phyloP scores from a whole-genome alignment of 2,113 vertebrate genomes.

The Sapajus apella region DNA sequence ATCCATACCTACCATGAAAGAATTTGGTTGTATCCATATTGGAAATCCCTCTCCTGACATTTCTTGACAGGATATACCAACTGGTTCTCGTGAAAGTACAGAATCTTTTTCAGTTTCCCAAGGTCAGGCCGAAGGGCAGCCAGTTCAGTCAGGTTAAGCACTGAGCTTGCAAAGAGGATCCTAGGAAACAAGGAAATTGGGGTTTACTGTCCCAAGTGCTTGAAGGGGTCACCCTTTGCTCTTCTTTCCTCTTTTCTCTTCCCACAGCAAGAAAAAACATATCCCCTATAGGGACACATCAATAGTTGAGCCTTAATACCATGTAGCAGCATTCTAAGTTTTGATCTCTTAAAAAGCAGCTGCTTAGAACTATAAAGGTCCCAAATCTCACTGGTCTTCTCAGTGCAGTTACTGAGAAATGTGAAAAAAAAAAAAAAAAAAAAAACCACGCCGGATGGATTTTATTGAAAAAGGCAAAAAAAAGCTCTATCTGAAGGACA shows the following conservation, averaged over 20 bases:
- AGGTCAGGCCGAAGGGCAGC: conserved; percentile 93
- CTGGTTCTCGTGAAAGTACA: conserved; percentile 99
- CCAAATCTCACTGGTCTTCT: conserved; percentile 86
- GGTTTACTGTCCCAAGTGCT: conserved; percentile 82
- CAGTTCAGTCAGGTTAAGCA: conserved; percentile 95
- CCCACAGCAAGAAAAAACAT: conserved; percentile 82
- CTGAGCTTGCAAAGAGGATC: conserved; percentile 94
- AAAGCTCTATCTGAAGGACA: conserved; percentile 86
- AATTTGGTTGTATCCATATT: conserved; percentile 97
- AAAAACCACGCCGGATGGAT: conserved; percentile 82
- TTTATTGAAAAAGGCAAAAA: conserved; percentile 87
- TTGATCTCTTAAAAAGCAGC: conserved; percentile 91
- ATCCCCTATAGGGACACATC: conserved; percentile 89
- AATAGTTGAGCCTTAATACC: conserved; percentile 87
- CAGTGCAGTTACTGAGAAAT: conserved; percentile 83
- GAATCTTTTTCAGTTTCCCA: conserved; percentile 92
- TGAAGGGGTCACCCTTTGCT: conserved; percentile 84
- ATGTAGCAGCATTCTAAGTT: conserved; percentile 85
- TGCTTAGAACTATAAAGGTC: conserved; percentile 88
- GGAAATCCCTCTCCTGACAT: conserved; percentile 95
- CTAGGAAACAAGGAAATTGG: conserved; percentile 89
- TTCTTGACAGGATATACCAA: conserved; percentile 95
- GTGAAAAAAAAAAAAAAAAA: conserved; percentile 71
- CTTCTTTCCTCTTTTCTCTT: conserved; percentile 25
- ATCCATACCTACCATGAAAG: conserved; percentile 87